Percentiles rank a stretch among this genome's conserved stretches.
Evolutionary conservation across 2,113 vertebrate species (phyloP).

Genomic region (Mesoclemmys tuberculata): DNA sequence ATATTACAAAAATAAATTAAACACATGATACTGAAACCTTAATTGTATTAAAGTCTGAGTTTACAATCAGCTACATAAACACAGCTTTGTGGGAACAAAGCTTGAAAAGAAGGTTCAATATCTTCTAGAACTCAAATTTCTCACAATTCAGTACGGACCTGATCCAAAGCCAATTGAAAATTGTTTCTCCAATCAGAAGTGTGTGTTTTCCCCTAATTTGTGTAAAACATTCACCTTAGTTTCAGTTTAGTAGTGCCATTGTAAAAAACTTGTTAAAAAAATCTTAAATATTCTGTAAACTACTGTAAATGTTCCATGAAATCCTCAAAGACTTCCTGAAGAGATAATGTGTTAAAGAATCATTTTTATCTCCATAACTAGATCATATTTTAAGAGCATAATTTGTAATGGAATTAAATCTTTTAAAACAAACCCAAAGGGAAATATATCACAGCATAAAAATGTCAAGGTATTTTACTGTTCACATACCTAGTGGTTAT

Average conservation of each 20-base stretch:
- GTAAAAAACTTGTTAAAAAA: background rate
- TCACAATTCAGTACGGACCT: background rate
- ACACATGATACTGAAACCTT: background rate
- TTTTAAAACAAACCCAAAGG: background rate
- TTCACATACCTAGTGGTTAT: slow-evolving; percentile 36
- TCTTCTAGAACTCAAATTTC: background rate
- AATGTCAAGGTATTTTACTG: background rate
- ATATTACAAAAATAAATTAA: background rate
- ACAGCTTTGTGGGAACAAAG: slow-evolving; percentile 12
- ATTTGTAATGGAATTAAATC: background rate
- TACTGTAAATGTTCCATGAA: background rate
- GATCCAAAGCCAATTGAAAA: background rate
- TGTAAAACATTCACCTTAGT: background rate
- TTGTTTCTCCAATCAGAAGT: background rate
- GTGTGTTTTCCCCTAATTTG: background rate
- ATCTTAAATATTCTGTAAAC: slow-evolving; percentile 8
- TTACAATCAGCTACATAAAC: background rate
- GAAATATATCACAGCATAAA: background rate
- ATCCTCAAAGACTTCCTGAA: background rate
- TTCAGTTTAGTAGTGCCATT: background rate
- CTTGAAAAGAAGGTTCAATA: background rate
- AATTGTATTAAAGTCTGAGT: accelerated
- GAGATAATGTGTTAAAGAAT: slow-evolving; percentile 17
- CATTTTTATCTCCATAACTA: slow-evolving; percentile 20
- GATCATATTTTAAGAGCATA: background rate